Evolutionary conservation across 2,113 vertebrate species (phyloP).

Genomic region (Anser brachyrhynchus): DNA sequence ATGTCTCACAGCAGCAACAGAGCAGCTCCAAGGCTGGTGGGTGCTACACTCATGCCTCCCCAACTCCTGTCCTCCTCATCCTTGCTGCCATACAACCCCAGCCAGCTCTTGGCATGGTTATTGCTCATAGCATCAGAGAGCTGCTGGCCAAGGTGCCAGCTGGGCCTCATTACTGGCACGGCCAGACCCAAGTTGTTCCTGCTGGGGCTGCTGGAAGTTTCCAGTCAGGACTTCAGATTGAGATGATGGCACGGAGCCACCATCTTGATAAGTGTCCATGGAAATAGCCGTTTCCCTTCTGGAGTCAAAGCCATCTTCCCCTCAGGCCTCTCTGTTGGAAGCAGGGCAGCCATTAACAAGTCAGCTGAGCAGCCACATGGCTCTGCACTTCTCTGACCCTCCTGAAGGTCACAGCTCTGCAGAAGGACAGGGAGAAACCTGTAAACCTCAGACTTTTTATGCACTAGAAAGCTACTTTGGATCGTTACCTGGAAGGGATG

Average conservation of each 20-base stretch:
- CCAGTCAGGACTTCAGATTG: conserved; percentile 24
- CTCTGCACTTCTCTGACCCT: background rate
- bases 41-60: background rate
- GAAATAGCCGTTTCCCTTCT: background rate
- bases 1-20: background rate
- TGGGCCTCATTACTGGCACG: background rate
- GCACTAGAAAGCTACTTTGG: background rate
- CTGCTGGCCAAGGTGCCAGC: conserved; percentile 35
- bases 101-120: background rate
- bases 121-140: background rate
- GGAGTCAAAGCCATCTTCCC: conserved; percentile 18
- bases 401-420: background rate
- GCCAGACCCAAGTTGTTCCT: conserved; percentile 6
- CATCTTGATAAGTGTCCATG: conserved; percentile 4
- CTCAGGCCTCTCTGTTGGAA: conserved; percentile 37
- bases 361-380: conserved; percentile 62
- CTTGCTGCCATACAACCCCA: background rate
- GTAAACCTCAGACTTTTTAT: background rate
- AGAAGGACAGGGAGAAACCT: background rate
- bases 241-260: conserved; percentile 20
- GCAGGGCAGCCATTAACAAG: background rate
- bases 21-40: background rate
- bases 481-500: background rate
- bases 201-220: conserved; percentile 39
- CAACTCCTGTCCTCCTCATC: background rate